phyloP scores from a whole-genome alignment of 2,113 vertebrate genomes.

The Callipepla californica region DNA sequence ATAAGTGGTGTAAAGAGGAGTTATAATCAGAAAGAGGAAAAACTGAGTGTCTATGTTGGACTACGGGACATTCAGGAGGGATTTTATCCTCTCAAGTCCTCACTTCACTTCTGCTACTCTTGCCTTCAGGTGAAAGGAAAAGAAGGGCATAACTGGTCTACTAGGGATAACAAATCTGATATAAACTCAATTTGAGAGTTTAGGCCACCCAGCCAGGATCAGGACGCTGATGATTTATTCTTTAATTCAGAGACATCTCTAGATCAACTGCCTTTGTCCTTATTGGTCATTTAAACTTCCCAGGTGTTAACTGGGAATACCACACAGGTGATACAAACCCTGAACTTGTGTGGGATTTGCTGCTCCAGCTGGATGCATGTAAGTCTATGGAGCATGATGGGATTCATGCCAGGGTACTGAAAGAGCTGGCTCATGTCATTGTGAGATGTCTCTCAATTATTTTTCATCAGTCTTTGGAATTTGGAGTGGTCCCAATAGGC shows the following conservation, averaged over 20 bases:
- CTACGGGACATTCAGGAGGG: background rate
- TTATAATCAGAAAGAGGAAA: background rate
- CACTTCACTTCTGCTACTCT: background rate
- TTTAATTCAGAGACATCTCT: too few species aligned
- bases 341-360: background rate
- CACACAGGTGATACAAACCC: background rate
- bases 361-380: background rate
- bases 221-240: background rate
- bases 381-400: background rate
- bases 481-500: background rate
- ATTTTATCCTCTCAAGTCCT: background rate
- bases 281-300: background rate
- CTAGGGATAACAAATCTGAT: background rate
- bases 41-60: background rate
- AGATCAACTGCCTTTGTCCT: background rate
- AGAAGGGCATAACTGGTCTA: background rate
- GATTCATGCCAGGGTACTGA: background rate
- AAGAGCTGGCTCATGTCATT: background rate
- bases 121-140: background rate
- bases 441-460: background rate
- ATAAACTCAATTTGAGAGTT: background rate
- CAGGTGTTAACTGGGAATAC: background rate
- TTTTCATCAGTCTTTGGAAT: background rate
- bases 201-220: background rate
- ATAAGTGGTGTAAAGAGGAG: background rate